Conservation (phyloP, 2,888 invertebrate genomes). For the Ectobius pallidus region DNA sequence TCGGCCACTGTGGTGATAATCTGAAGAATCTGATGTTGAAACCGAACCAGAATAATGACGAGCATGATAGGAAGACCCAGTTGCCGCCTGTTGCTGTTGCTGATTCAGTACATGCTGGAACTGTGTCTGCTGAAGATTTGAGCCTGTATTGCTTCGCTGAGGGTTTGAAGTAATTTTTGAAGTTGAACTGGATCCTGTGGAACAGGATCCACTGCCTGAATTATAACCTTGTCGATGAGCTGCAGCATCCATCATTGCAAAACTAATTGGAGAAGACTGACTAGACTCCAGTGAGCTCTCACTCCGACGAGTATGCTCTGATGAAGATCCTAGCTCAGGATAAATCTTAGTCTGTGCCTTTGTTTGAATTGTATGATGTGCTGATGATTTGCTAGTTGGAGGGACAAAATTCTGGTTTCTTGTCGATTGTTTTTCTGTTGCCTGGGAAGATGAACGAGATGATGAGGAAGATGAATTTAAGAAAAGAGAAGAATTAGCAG, state of each 20-base stretch:
- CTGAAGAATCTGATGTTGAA: constrained; percentile 15
- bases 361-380: constrained; percentile 65
- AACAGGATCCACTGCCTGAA: constrained; percentile 37
- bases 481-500: constrained; percentile 46
- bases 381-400: constrained; percentile 54
- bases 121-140: constrained; percentile 37
- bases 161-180: constrained; percentile 37
- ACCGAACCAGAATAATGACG: constrained; percentile 36
- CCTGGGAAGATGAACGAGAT: constrained; percentile 50
- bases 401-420: constrained; percentile 61
- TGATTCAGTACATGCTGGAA: constrained; percentile 45
- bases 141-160: constrained; percentile 35
- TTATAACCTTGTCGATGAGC: constrained; percentile 56
- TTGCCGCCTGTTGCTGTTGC: constrained; percentile 31
- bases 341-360: constrained; percentile 81
- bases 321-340: constrained; percentile 63
- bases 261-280: constrained; percentile 77
- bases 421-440: constrained; percentile 48
- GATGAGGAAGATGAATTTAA: constrained; percentile 49
- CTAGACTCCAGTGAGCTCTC: constrained; percentile 61
- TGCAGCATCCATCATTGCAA: constrained; percentile 72
- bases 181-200: constrained; percentile 17
- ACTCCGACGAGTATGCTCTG: constrained; percentile 51
- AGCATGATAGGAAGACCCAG: constrained; percentile 33
- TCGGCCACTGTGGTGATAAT: constrained; percentile 38